Evolutionary conservation across 2,797 vertebrate genomes (phyloP).

Genomic region (Pipistrellus pygmaeus): DNA sequence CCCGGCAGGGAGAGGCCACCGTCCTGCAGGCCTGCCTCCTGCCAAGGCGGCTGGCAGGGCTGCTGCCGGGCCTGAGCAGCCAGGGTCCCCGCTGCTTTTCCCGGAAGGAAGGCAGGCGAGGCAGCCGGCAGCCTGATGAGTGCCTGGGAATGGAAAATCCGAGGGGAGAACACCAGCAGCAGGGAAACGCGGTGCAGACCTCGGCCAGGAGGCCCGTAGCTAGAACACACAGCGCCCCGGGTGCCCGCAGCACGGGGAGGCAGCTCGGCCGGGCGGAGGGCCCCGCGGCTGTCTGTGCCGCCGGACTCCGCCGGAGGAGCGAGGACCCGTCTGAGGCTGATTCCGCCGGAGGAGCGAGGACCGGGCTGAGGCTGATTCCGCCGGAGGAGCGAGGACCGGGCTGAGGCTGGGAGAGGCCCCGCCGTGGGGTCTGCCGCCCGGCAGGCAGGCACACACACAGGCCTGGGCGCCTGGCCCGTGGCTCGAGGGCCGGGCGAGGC

Average conservation of each 20-base stretch:
- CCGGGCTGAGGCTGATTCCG: too few species aligned
- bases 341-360: too few species aligned
- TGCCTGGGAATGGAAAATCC: not conserved
- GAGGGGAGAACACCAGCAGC: not conserved
- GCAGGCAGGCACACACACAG: not conserved
- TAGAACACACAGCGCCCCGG: not conserved
- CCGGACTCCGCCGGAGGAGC: not conserved
- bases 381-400: too few species aligned
- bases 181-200: not conserved
- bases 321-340: too few species aligned
- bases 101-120: not conserved
- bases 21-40: not conserved
- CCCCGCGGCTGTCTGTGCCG: not conserved
- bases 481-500: not conserved
- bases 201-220: fast-evolving
- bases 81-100: not conserved
- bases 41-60: not conserved
- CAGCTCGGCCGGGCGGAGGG: not conserved
- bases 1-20: not conserved
- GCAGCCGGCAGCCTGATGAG: not conserved
- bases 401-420: not conserved
- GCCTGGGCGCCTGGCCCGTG: not conserved
- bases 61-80: not conserved
- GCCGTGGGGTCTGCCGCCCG: not conserved
- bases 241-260: not conserved